These are phyloP conservation scores for Palaemon carinicauda DNA, from an alignment of 1,140 invertebrate genomes.

Conservation along the genomic window DNA sequence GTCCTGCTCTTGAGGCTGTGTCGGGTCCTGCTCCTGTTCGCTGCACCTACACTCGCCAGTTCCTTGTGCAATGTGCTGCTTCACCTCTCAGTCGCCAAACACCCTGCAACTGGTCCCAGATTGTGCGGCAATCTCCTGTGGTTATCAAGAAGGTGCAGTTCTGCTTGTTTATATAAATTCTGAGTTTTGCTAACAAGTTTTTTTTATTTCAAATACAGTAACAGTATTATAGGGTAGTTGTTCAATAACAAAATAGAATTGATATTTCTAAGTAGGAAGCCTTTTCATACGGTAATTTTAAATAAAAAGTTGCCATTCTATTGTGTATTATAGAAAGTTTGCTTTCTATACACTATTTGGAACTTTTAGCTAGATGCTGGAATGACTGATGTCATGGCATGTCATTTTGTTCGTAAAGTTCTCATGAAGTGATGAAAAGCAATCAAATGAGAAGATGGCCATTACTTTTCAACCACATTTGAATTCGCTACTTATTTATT, in stretches of 20 bases:
- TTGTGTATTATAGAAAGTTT: too few relatives aligned
- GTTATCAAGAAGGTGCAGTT: slow-evolving; percentile 49
- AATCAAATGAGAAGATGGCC: too few relatives aligned
- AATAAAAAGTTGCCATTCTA: too few relatives aligned
- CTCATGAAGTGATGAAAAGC: too few relatives aligned
- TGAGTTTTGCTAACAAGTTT: not conserved
- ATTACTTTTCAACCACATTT: too few relatives aligned
- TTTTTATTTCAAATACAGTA: not conserved
- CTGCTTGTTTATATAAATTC: not conserved
- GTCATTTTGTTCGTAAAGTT: too few relatives aligned
- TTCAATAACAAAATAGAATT: not conserved
- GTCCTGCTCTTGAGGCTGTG: slow-evolving; percentile 7
- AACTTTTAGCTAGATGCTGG: too few relatives aligned
- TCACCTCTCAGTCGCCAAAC: slow-evolving; percentile 39
- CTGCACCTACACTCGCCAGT: slow-evolving; percentile 33
- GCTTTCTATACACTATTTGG: too few relatives aligned
- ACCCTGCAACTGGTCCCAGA: slow-evolving; percentile 31
- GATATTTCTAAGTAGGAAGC: too few relatives aligned
- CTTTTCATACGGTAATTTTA: too few relatives aligned
- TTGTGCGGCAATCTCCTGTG: slow-evolving; percentile 31
- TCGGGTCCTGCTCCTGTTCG: slow-evolving; percentile 1
- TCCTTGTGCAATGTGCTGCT: slow-evolving; percentile 38
- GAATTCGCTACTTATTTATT: too few relatives aligned
- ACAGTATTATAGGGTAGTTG: not conserved
- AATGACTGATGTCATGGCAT: too few relatives aligned